Evolutionary conservation across 1,140 invertebrate species (phyloP).

Genomic region (Elysia chlorotica): DNA sequence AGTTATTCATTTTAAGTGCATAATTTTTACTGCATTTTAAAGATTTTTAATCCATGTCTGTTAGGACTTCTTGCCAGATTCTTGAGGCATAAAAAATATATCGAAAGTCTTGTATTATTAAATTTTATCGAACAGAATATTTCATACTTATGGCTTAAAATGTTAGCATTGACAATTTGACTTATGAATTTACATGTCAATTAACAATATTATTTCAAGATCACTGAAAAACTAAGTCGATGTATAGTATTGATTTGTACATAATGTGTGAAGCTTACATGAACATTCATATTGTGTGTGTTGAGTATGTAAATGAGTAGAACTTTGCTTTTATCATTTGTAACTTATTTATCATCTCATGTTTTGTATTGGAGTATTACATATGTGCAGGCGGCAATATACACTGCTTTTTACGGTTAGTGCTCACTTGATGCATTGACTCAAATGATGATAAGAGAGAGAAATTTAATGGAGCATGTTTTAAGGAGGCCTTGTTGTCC

Average conservation of each 20-base stretch:
- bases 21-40: too few species aligned
- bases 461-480: too few species aligned
- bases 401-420: too few species aligned
- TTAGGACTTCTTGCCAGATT: neutral
- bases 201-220: neutral
- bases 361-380: too few species aligned
- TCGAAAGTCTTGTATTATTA: neutral
- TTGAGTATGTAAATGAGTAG: neutral
- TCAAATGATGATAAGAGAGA: too few species aligned
- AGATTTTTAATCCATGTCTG: neutral
- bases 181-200: neutral
- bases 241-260: slow-evolving; percentile 23
- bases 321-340: neutral
- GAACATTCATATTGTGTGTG: neutral
- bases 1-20: neutral
- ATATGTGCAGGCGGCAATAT: too few species aligned
- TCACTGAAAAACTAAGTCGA: slow-evolving; percentile 20
- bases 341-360: neutral
- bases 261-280: neutral
- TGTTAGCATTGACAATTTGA: neutral
- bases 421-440: too few species aligned
- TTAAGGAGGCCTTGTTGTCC: too few species aligned
- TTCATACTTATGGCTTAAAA: neutral
- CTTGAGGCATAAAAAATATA: neutral
- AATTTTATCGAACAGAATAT: neutral